Conservation (phyloP, 2,113 vertebrate genomes). For the Acrocephalus kingi region DNA sequence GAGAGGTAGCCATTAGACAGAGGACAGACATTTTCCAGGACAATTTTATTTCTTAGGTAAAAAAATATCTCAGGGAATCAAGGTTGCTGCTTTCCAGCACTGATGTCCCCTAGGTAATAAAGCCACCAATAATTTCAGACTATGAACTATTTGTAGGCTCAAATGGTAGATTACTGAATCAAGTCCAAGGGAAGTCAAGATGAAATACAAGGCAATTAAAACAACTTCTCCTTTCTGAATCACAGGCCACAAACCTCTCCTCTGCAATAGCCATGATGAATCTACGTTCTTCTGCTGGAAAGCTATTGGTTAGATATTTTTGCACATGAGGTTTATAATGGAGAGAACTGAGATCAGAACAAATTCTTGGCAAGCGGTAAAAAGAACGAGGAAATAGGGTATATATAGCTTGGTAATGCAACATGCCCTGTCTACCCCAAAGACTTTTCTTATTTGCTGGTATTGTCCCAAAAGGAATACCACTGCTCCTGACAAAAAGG, state of each 20-base stretch:
- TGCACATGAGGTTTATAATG: not conserved
- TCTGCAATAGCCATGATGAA: not conserved
- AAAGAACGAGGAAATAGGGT: not conserved
- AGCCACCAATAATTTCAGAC: not conserved
- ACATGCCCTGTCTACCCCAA: accelerated
- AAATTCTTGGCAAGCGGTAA: not conserved
- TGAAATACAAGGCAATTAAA: not conserved
- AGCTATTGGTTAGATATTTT: not conserved
- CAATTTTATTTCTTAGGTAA: not conserved
- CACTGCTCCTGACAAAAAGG: not conserved
- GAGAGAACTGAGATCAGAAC: not conserved
- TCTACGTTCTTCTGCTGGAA: not conserved
- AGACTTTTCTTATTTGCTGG: not conserved
- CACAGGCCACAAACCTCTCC: not conserved
- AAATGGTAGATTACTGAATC: not conserved
- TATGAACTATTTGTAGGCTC: not conserved
- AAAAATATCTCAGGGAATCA: not conserved
- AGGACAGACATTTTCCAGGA: not conserved
- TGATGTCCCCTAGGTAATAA: not conserved
- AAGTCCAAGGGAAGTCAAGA: not conserved
- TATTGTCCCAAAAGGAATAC: not conserved
- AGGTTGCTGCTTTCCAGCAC: not conserved
- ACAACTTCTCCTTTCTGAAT: not conserved
- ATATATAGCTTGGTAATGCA: not conserved
- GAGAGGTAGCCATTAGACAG: not conserved